Conservation (phyloP, 2,797 vertebrate species). For the Chrosomus eos region DNA sequence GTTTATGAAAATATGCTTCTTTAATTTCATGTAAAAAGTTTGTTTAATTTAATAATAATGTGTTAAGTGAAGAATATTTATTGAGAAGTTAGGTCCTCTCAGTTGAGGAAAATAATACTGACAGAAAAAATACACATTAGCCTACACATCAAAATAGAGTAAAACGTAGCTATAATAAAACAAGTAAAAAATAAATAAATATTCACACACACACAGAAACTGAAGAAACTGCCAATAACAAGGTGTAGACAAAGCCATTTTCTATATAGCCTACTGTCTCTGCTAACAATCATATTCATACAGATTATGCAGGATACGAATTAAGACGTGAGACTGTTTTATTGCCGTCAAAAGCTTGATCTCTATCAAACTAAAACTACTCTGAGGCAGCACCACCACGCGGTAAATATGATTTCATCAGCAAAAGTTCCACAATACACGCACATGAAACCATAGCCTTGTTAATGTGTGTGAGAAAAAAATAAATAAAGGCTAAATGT, state of each 20-base stretch:
- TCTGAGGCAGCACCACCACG: constrained; percentile 77
- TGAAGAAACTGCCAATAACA: too few species aligned
- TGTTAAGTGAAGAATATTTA: background rate
- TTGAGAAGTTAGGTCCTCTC: background rate
- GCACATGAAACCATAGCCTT: constrained; percentile 67
- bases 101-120: background rate
- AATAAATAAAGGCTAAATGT: background rate
- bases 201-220: background rate
- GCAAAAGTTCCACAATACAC: constrained; percentile 37
- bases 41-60: background rate
- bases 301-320: background rate
- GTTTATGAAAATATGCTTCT: background rate
- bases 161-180: background rate
- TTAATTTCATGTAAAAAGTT: background rate
- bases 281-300: background rate
- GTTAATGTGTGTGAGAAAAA: background rate
- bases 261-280: background rate
- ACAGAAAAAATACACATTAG: background rate
- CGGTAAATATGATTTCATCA: constrained; percentile 55
- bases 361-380: constrained; percentile 4
- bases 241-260: background rate
- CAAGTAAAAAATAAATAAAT: too few species aligned
- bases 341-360: constrained; percentile 4
- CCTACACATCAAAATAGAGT: background rate
- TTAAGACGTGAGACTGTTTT: background rate